Conservation (phyloP, 2,113 vertebrate species). For the Capreolus pygargus region DNA sequence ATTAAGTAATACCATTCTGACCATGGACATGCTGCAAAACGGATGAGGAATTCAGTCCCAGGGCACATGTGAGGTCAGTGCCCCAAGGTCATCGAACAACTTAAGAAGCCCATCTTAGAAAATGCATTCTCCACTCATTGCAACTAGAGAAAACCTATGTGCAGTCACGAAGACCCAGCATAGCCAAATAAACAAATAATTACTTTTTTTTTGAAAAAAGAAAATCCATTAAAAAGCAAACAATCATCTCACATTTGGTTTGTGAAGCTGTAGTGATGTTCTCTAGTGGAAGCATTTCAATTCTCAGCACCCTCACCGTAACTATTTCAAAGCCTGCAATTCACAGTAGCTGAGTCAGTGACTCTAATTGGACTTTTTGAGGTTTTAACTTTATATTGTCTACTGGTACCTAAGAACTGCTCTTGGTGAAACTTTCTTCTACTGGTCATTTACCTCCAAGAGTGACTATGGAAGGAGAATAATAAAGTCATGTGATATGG, state of each 20-base stretch:
- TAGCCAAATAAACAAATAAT: neutral
- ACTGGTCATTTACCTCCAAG: neutral
- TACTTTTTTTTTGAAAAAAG: neutral
- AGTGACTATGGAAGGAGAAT: neutral
- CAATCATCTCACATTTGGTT: neutral
- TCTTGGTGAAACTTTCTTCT: neutral
- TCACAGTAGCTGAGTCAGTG: neutral
- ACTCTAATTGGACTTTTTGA: neutral
- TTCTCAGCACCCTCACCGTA: neutral
- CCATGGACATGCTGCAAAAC: fast-evolving
- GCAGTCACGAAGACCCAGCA: neutral
- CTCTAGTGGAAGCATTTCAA: neutral
- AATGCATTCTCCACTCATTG: neutral
- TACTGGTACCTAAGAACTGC: neutral
- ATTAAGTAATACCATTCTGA: neutral
- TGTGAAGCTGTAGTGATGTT: neutral
- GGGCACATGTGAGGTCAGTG: neutral
- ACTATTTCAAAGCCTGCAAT: neutral
- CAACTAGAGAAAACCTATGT: neutral
- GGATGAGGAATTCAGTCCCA: neutral
- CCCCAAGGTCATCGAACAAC: neutral
- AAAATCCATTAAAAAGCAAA: neutral
- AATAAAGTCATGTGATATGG: neutral
- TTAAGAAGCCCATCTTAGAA: neutral
- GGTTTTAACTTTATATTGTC: neutral